Conservation (phyloP, 2,797 vertebrate species). For the Heliangelus exortis region DNA sequence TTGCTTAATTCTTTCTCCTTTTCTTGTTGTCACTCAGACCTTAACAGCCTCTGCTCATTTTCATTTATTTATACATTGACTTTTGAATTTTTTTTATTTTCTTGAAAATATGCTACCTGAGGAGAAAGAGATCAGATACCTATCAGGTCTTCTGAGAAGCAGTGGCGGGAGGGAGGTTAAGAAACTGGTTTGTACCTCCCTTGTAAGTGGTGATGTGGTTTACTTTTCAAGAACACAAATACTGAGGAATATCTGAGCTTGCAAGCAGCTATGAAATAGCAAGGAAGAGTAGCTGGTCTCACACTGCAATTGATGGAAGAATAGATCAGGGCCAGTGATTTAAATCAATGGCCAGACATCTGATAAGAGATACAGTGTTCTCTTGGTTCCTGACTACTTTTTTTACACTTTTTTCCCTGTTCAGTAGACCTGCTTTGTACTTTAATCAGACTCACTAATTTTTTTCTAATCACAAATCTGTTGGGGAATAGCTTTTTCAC, state of each 20-base stretch:
- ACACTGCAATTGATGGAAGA: not conserved
- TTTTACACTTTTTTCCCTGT: not conserved
- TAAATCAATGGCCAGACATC: not conserved
- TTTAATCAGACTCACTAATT: not conserved
- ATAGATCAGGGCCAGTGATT: not conserved
- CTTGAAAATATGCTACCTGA: not conserved
- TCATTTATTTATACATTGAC: not conserved
- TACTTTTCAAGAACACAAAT: constrained; percentile 4
- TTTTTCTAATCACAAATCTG: not conserved
- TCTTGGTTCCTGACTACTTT: not conserved
- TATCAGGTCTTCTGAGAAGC: not conserved
- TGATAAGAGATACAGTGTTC: not conserved
- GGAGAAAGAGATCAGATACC: not conserved
- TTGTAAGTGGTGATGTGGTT: not conserved
- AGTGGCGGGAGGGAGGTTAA: not conserved
- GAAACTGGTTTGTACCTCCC: not conserved
- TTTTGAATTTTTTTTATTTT: not conserved
- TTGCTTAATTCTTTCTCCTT: not conserved
- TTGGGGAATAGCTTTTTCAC: not conserved
- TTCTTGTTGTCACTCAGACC: not conserved
- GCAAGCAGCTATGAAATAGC: not conserved
- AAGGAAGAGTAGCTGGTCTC: not conserved
- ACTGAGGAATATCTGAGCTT: constrained; percentile 22
- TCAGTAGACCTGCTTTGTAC: not conserved
- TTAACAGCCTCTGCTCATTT: not conserved